Evolutionary conservation across 2,797 vertebrate species (phyloP), one percentile per base, ranked within the genome.

Genomic region (Cossypha heuglini): DNA sequence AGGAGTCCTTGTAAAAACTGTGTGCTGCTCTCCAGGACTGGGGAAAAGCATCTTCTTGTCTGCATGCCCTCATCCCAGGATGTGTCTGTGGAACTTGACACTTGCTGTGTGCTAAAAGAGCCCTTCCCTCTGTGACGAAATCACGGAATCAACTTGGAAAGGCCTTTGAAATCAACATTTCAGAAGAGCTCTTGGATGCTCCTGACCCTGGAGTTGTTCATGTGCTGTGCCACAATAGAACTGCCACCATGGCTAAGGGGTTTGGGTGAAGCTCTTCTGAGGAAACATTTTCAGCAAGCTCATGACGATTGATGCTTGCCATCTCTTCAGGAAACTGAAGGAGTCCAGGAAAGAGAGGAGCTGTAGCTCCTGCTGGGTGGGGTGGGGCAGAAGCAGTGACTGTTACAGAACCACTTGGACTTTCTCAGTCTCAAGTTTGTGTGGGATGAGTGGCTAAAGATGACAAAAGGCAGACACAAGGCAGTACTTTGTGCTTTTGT

Each of bases 101-200:
- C 5, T 37, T 43, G 4, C 8, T 10, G 40, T 10, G 3, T 16
- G 16, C 61, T 64, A 7, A 6, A 45, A 31, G 16, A n/a, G 21
- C 51, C 33, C 5, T n/a, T 26, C 0, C 0, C 18, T 46, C 9
- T 26, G 40, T 13, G 49, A 26, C 20, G 17, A 46, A 55, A 16
- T 38, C 43, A 5, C 5, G 5, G 43, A 11, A 43, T 11, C 43
- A 11, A 11, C 19, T 20, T 42, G 40, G 40, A 17, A 42, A 42
- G 40, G 40, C 40, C 40, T 43, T 18, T 43, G 42, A 19, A 19
- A 43, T 43, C 18, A 43, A 43, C 43, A 43, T 20, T 43, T 43
- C 19, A 26, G 29, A 28, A 13, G 42, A 38, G 17, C 6, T 28
- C 40, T 29, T n/a, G 28, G 13, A 28, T 11, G 37, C 24, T 33